Conservation (phyloP, 2,113 vertebrate genomes). For the Motacilla alba region DNA sequence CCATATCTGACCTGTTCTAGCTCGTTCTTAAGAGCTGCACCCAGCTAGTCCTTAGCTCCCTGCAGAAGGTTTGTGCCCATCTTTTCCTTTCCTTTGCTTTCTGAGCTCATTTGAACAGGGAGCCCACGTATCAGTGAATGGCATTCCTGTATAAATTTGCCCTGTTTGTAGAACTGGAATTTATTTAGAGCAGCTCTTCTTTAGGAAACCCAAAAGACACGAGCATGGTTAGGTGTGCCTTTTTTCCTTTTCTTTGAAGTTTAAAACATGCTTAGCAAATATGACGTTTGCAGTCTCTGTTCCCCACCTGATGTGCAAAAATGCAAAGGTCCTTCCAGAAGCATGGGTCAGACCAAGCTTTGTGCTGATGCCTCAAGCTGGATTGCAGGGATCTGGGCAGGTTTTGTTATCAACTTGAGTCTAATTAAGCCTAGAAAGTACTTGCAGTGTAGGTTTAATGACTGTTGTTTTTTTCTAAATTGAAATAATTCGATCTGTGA, state of each 20-base stretch:
- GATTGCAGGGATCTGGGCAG: not conserved
- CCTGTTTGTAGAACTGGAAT: not conserved
- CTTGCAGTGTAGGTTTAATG: not conserved
- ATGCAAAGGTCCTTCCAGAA: not conserved
- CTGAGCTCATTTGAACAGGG: not conserved
- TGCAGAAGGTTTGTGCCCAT: constrained; percentile 9
- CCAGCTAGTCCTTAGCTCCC: not conserved
- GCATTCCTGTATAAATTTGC: not conserved
- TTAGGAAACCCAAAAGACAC: not conserved
- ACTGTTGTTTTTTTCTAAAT: not conserved
- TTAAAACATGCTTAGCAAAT: not conserved
- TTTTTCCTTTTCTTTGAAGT: not conserved
- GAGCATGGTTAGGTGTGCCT: not conserved
- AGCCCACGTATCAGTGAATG: not conserved
- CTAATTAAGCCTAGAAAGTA: not conserved
- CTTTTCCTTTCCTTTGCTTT: not conserved
- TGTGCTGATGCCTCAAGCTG: not conserved
- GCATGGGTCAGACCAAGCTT: not conserved
- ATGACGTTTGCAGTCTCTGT: not conserved
- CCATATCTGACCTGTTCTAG: constrained; percentile 43
- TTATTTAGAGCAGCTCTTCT: not conserved
- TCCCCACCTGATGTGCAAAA: not conserved
- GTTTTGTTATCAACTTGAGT: not conserved
- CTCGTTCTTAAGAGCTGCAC: constrained; percentile 39
- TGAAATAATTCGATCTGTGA: constrained; percentile 28